Base-by-base conservation (phyloP, 2,797 vertebrate species). In the Darevskia nairensis region DNA sequence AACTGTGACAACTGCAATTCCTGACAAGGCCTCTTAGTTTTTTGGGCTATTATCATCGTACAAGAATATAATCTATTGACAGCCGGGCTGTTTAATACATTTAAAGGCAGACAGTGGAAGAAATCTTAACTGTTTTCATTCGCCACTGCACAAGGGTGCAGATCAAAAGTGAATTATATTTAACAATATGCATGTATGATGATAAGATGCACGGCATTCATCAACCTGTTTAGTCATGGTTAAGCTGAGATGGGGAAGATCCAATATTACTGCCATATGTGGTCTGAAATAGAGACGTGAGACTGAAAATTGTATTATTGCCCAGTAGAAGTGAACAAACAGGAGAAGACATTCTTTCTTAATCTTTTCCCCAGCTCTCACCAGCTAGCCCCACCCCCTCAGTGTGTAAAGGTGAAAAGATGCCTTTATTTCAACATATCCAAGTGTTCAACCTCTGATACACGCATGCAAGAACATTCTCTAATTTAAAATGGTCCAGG, bases 1-100 rank as follows among this genome's bases (percentile, higher is more conserved):
- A 97, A 97, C 97, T 98, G 98, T 98, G 98, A 99, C 98, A 99
- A 98, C 97, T 98, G 98, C 97, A 97, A 97, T 97, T 97, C 97
- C 98, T 98, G 98, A 99, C 98, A 98, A 98, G 98, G 98, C 98
- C 98, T 98, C 97, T 99, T 98, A 98, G 98, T 97, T 98, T 98
- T 98, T 96, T 92, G 95, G 97, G 97, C 98, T 98, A 98, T 99
- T 99, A 99, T 99, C 98, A 97, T 97, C 97, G 97, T 97, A 98
- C 97, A 97, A 97, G 98, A 98, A 98, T 98, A 97, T 97, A 98
- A 98, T 98, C 97, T 97, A 97, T 97, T 97, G 98, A 98, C 96
- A 97, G 98, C 92, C 92, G 95, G 94, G 96, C 96, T 97, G 96
- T 98, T 98, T 98, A 98, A 98, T 98, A 96, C 97, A 97, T 97